Conservation (phyloP, 92 coral and sea anemone species). For the Nematostella vectensis region DNA sequence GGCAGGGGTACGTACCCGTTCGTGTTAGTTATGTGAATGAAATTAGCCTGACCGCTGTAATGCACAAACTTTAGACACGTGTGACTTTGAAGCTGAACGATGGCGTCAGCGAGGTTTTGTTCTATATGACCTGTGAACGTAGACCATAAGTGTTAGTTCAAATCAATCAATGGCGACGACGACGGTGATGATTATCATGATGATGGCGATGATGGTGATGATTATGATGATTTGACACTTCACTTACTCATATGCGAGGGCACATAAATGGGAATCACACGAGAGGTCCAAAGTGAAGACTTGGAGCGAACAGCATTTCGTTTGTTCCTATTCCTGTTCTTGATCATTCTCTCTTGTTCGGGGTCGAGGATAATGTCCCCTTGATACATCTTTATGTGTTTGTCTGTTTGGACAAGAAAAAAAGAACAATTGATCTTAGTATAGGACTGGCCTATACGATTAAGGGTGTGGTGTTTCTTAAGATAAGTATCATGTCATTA, state of each 20-base stretch:
- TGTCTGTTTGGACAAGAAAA: slow-evolving; percentile 11
- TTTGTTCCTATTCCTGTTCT: slow-evolving; percentile 13
- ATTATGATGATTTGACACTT: too few relatives aligned
- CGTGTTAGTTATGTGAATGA: slow-evolving; percentile 32
- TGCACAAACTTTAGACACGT: slow-evolving; percentile 78
- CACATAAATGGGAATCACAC: slow-evolving; percentile 46
- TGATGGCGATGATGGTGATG: too few relatives aligned
- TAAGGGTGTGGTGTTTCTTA: too few relatives aligned
- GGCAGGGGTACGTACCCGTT: slow-evolving; percentile 57
- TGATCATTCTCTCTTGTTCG: slow-evolving; percentile 40
- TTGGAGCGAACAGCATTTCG: slow-evolving; percentile 52
- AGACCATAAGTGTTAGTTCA: too few relatives aligned
- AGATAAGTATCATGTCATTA: too few relatives aligned
- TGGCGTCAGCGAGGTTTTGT: slow-evolving; percentile 41
- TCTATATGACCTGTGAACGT: slow-evolving; percentile 23
- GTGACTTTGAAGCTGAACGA: slow-evolving; percentile 37
- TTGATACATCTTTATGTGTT: slow-evolving; percentile 40
- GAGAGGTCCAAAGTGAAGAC: slow-evolving; percentile 53
- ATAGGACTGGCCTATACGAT: slow-evolving; percentile 3
- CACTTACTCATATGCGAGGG: slow-evolving; percentile 52
- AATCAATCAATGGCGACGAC: too few relatives aligned
- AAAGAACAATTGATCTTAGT: neutral
- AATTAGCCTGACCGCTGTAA: slow-evolving; percentile 34
- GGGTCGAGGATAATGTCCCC: slow-evolving; percentile 64
- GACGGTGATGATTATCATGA: too few relatives aligned